Percentiles rank a stretch among this genome's conserved stretches.
These are phyloP conservation scores for Papilio polytes DNA, from an alignment of 1,140 invertebrate species.

Conservation along the genomic window DNA sequence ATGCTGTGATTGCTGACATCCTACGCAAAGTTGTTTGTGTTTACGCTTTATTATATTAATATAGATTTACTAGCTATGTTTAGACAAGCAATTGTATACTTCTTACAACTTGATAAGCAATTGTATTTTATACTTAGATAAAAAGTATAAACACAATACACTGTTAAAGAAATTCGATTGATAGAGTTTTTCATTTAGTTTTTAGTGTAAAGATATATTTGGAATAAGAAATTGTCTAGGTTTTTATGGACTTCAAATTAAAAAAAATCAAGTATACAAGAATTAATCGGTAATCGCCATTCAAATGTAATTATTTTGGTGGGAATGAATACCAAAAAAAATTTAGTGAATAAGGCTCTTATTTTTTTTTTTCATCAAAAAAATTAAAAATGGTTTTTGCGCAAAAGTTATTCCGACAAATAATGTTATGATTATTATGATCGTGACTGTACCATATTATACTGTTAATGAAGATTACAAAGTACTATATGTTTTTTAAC, in stretches of 20 bases:
- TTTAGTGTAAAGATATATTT: constrained; percentile 2
- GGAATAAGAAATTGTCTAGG: not conserved
- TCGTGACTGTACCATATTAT: not conserved
- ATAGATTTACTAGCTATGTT: not conserved
- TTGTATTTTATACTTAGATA: not conserved
- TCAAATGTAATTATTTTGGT: too few relatives aligned
- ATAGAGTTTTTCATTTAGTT: not conserved
- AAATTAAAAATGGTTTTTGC: not conserved
- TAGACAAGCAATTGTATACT: not conserved
- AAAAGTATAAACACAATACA: not conserved
- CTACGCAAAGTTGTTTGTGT: too few relatives aligned
- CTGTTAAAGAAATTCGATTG: not conserved
- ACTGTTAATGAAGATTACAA: constrained; percentile 11
- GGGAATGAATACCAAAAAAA: too few relatives aligned
- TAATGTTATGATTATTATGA: not conserved
- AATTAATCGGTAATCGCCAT: not conserved
- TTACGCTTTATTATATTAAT: too few relatives aligned
- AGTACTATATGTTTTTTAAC: not conserved
- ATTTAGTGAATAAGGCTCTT: too few relatives aligned
- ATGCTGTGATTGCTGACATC: too few relatives aligned
- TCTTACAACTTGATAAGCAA: not conserved
- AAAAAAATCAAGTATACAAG: not conserved
- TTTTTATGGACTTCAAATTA: not conserved
- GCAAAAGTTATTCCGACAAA: not conserved
- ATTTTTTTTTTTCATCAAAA: not conserved